Evolutionary conservation across 2,113 vertebrate species (phyloP).

Genomic region (Butorides virescens): DNA sequence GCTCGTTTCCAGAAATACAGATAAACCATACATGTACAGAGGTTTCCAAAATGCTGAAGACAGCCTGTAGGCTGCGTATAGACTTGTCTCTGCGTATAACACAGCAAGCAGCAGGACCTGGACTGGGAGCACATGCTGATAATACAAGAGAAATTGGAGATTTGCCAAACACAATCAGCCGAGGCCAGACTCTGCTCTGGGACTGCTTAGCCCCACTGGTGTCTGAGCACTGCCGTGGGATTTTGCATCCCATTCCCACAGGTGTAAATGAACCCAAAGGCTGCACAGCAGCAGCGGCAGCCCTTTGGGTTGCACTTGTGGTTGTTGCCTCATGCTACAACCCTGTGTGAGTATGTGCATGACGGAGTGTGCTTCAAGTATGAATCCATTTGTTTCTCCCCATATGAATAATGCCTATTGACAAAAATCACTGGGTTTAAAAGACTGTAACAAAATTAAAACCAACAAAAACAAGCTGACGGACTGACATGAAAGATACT

Average conservation of each 20-base stretch:
- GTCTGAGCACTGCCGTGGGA: background rate
- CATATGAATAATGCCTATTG: background rate
- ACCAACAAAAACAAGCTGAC: background rate
- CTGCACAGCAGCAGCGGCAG: background rate
- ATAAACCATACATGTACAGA: background rate
- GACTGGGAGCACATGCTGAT: background rate
- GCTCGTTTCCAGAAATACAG: background rate
- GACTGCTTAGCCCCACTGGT: background rate
- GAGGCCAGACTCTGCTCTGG: background rate
- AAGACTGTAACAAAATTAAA: background rate
- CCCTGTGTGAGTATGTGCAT: accelerated
- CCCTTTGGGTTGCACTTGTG: background rate
- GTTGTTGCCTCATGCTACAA: background rate
- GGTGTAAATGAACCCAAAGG: background rate
- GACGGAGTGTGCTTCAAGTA: background rate
- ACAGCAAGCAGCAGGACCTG: background rate
- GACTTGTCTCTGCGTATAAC: background rate
- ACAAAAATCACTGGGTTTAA: constrained; percentile 16
- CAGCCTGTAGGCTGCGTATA: background rate
- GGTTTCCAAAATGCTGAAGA: background rate
- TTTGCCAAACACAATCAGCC: background rate
- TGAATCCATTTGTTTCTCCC: background rate
- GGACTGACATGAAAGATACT: background rate
- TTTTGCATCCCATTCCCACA: background rate
- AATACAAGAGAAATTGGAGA: background rate